A percentile compares a stretch with the other conserved stretches of the same genome.
phyloP scores from a whole-genome alignment of 2,113 vertebrate species.

The Perca flavescens region DNA sequence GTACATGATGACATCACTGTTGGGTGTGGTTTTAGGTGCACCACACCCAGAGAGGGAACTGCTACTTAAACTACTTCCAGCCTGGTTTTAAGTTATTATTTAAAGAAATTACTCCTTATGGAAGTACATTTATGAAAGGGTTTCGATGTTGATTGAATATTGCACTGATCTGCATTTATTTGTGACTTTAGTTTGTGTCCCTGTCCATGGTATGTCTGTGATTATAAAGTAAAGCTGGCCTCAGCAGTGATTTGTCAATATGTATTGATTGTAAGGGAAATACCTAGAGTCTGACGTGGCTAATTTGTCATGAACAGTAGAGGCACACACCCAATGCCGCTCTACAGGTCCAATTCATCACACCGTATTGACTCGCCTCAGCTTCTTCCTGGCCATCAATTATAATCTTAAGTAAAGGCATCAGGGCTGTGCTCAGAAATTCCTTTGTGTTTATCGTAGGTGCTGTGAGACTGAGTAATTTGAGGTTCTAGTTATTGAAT shows the following conservation, averaged over 20 bases:
- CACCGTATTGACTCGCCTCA: conserved; percentile 66
- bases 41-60: neutral
- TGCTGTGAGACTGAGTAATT: conserved; percentile 14
- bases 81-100: neutral
- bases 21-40: neutral
- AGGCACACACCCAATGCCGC: conserved; percentile 55
- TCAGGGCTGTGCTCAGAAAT: conserved; percentile 28
- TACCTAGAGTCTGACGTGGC: conserved; percentile 59
- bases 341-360: conserved; percentile 64
- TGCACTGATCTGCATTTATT: neutral
- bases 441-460: conserved; percentile 38
- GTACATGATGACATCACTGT: neutral
- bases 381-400: conserved; percentile 64
- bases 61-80: neutral
- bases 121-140: neutral
- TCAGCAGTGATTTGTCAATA: conserved; percentile 48
- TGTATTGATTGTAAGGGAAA: conserved; percentile 69
- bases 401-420: conserved; percentile 47
- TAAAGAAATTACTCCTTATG: neutral
- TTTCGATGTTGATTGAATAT: neutral
- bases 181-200: neutral
- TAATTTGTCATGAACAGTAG: conserved; percentile 69
- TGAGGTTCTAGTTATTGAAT: conserved; percentile 23
- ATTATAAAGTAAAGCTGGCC: conserved; percentile 36
- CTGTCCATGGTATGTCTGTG: conserved; percentile 16